A percentile compares a stretch with the other conserved stretches of the same genome.
phyloP scores from a whole-genome alignment of 2,113 vertebrate genomes.

The Vireo altiloquus region DNA sequence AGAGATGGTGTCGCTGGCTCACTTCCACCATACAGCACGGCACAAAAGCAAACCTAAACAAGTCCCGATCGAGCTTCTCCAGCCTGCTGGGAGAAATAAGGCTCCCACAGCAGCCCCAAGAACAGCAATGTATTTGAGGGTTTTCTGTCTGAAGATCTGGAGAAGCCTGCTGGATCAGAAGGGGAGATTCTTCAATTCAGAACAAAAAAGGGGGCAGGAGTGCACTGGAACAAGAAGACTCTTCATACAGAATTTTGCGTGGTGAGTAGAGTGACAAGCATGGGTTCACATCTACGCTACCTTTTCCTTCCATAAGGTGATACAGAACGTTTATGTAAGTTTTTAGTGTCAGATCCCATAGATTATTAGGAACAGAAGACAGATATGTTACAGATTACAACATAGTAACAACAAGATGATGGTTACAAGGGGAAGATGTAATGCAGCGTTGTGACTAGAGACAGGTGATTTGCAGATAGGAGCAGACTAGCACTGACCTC shows the following conservation, averaged over 20 bases:
- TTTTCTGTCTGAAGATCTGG: not conserved
- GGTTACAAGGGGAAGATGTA: not conserved
- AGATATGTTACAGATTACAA: fast-evolving
- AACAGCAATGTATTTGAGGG: fast-evolving
- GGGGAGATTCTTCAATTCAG: not conserved
- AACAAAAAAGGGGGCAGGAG: not conserved
- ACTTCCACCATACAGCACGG: not conserved
- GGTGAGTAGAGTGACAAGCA: not conserved
- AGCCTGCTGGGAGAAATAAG: not conserved
- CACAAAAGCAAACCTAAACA: fast-evolving
- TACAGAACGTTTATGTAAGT: fast-evolving
- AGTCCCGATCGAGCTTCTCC: not conserved
- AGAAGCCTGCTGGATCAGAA: not conserved
- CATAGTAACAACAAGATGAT: fast-evolving
- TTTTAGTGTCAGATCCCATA: not conserved
- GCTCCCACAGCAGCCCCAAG: not conserved
- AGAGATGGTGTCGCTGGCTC: not conserved
- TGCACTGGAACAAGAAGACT: not conserved
- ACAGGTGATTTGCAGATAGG: not conserved
- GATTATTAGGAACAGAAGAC: not conserved
- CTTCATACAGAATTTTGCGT: fast-evolving
- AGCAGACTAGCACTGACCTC: not conserved
- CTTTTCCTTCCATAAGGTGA: not conserved
- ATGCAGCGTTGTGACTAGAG: not conserved
- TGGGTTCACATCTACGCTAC: not conserved